These are phyloP conservation scores for Xiphias gladius DNA, from an alignment of 2,113 vertebrate genomes.

Conservation along the genomic window DNA sequence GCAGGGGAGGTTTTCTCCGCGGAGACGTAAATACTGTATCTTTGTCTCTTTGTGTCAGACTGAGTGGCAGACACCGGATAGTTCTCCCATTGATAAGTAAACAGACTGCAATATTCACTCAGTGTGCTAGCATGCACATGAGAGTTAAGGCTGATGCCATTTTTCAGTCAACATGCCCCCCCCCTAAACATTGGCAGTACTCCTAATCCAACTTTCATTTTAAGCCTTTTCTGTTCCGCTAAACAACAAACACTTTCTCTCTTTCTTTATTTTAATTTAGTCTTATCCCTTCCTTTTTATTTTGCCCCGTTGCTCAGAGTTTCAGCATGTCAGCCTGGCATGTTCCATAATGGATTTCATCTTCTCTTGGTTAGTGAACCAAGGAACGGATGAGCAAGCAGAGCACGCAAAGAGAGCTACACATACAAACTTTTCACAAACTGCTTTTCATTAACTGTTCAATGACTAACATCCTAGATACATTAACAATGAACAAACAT, in stretches of 20 bases:
- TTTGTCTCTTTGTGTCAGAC: slow-evolving; percentile 33
- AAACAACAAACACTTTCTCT: slow-evolving; percentile 33
- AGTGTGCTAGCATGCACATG: slow-evolving; percentile 27
- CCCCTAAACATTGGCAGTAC: slow-evolving; percentile 48
- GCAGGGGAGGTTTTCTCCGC: slow-evolving; percentile 29
- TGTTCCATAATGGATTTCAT: slow-evolving; percentile 51
- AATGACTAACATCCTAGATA: slow-evolving; percentile 46
- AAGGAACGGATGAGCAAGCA: slow-evolving; percentile 17
- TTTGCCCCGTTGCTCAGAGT: slow-evolving; percentile 2
- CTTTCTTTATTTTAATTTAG: slow-evolving; percentile 1
- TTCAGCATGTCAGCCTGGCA: slow-evolving; percentile 20
- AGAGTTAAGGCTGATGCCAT: slow-evolving; percentile 48
- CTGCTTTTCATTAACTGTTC: slow-evolving; percentile 47
- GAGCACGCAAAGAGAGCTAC: slow-evolving; percentile 33
- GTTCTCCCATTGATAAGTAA: slow-evolving; percentile 58
- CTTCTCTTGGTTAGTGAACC: slow-evolving; percentile 39
- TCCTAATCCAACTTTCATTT: slow-evolving; percentile 42
- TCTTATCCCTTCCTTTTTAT: background rate
- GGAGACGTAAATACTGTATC: background rate
- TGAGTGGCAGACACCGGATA: slow-evolving; percentile 44
- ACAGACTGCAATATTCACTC: slow-evolving; percentile 37
- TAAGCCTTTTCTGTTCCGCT: slow-evolving; percentile 29
- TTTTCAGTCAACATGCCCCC: slow-evolving; percentile 52
- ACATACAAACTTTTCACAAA: slow-evolving; percentile 24
- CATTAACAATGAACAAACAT: slow-evolving; percentile 28